These are phyloP conservation scores for Solenodon paradoxus DNA, from an alignment of 2,113 vertebrate species.

Conservation along the genomic window DNA sequence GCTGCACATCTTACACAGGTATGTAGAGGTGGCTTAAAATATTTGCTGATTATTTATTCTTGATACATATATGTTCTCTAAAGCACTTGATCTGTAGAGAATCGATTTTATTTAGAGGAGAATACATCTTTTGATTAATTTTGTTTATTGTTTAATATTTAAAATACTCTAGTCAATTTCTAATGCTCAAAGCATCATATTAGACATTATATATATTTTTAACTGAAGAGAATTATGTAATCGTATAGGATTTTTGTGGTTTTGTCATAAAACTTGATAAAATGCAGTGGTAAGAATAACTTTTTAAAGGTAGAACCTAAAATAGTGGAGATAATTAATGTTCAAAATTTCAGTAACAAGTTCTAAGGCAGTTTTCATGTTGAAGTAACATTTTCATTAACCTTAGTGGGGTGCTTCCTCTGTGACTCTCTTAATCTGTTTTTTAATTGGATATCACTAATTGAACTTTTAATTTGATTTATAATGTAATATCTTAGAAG, in stretches of 20 bases:
- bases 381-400: slow-evolving; percentile 61
- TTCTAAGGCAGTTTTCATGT: slow-evolving; percentile 52
- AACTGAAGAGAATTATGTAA: neutral
- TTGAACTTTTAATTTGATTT: slow-evolving; percentile 56
- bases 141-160: neutral
- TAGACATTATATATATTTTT: neutral
- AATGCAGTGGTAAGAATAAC: neutral
- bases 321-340: slow-evolving; percentile 49
- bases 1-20: slow-evolving; percentile 87
- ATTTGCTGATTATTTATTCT: neutral
- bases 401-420: neutral
- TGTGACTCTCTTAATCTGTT: slow-evolving; percentile 12
- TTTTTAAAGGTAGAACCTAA: neutral
- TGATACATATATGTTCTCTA: neutral
- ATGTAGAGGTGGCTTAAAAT: slow-evolving; percentile 60
- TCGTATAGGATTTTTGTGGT: neutral
- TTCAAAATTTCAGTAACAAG: slow-evolving; percentile 18
- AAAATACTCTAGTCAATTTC: slow-evolving; percentile 4
- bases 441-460: slow-evolving; percentile 54
- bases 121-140: neutral
- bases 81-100: neutral
- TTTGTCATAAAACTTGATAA: neutral
- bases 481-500: slow-evolving; percentile 31
- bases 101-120: neutral
- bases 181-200: neutral